Base-by-base conservation (phyloP, 2,797 vertebrate species). In the Protosalanx chinensis region DNA sequence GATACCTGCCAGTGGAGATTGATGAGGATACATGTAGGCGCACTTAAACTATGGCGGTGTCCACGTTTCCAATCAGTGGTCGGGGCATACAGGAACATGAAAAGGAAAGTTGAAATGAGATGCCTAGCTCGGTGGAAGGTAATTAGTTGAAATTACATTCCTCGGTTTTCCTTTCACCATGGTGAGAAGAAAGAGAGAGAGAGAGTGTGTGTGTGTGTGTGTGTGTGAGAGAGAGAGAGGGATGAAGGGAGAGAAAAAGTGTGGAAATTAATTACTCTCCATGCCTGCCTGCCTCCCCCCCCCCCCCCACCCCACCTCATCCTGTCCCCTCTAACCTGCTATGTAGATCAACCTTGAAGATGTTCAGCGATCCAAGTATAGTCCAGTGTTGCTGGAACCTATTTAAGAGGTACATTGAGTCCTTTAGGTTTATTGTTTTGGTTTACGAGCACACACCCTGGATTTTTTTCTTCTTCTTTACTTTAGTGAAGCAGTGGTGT, bases 141-240 rank as follows among this genome's bases (percentile, higher is more conserved):
- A 89, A 90, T 92, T 90, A 90, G 88, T 85, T 83, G 85, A 88
- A 91, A 91, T 90, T 81, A 88, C 88, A 87, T 90, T 90, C 85
- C 82, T 82, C 70, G 71, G 79, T 84, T 88, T 88, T 80, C 78
- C 82, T 79, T 81, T 75, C 81, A 77, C 82, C 79, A 61, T 58
- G 15, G 78, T 83, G 83, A 87, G 86, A 79, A 82, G 81, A 83
- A 76, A 84, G 83, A 79, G 77, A 81, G 79, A 83, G 16, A 53
- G 16, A n/a, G 51, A 16, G 16, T 84, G 82, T 78, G 76, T 80
- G 79, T 82, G 51, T 18, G 51, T 7, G 37, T 7, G 37, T 10
- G 37, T 7, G 37, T 10, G 37, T 18, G 51, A 18, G 51, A 18
- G 49, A 15, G 49, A 18, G 13, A 18, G 5, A 3, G 16, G 18